These are phyloP conservation scores for Melanotaenia boesemani DNA, from an alignment of 2,797 vertebrate species.

Conservation along the genomic window DNA sequence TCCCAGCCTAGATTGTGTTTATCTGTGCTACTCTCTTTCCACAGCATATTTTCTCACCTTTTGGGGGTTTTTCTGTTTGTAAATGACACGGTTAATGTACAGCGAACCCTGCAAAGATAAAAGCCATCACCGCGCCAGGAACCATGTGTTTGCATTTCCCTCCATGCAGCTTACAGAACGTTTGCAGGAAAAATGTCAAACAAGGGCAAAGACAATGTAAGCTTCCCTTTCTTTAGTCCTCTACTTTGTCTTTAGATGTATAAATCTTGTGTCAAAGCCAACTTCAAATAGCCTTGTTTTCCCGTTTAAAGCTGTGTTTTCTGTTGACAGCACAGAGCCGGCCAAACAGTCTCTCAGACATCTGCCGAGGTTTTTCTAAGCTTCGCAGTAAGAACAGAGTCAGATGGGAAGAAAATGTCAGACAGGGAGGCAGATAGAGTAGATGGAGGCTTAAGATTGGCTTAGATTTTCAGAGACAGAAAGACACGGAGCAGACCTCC, in stretches of 20 bases:
- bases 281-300: slow-evolving; percentile 59
- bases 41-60: too few species aligned
- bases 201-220: slow-evolving; percentile 40
- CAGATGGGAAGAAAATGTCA: slow-evolving; percentile 18
- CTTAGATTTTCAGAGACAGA: slow-evolving; percentile 29
- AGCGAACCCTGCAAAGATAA: too few species aligned
- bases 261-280: slow-evolving; percentile 17
- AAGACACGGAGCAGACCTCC: slow-evolving; percentile 10
- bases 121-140: too few species aligned
- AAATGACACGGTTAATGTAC: too few species aligned
- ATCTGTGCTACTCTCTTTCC: too few species aligned
- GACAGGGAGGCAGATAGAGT: slow-evolving; percentile 20
- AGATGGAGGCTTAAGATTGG: slow-evolving; percentile 43
- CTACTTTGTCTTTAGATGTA: slow-evolving; percentile 17
- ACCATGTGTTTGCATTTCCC: not conserved
- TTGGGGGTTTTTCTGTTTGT: too few species aligned
- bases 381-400: slow-evolving; percentile 25
- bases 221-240: not conserved
- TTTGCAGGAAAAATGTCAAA: slow-evolving; percentile 53
- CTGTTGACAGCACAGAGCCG: slow-evolving; percentile 49
- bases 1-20: too few species aligned
- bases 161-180: slow-evolving; percentile 47
- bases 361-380: slow-evolving; percentile 60
- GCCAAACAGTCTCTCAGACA: slow-evolving; percentile 33
- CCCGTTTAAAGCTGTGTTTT: slow-evolving; percentile 49